Evolutionary conservation across 2,888 invertebrate genomes (phyloP), one percentile per base, ranked within the genome.

Genomic region (Tillus elongatus): DNA sequence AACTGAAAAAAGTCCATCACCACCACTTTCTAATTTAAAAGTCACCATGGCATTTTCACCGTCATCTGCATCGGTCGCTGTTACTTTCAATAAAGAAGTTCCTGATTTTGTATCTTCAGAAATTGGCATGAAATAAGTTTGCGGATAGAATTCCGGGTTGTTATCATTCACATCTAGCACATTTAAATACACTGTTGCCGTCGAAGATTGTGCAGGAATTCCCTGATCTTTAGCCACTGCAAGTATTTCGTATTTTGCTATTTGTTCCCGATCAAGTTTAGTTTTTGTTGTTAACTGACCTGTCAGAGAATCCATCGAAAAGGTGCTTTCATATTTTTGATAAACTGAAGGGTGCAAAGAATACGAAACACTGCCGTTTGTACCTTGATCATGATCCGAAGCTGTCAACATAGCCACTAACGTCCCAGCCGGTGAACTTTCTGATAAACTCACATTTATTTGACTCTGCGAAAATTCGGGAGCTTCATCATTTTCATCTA

Each of bases 401-500:
- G 92, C 91, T 14, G 85, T 82, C 35, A 92, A 64, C 64, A 85
- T 83, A 1, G 89, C 79, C 13, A 92, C 81, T 50, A 88, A 70
- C 46, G 87, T 85, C 44, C 79, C 75, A 0, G 85, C 79, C 35
- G 84, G 81, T 4, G 82, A 79, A 60, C 82, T 85, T 68, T 92
- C 92, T 33, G 80, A 77, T 19, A 91, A 59, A 26, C 78, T 80
- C 2, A 89, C 80, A 54, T 84, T 81, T 27, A 89, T 77, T 47
- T 74, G 66, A 19, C 71, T 68, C 57, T 86, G 83, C 1, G 81
- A 76, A 67, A 95, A 95, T 51, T 74, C 72, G 0, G 96, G 96
- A 11, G 82, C 79, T 66, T 93, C 90, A 58, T 95, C 95, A 63
- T 96, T 96, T 67, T 93, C 93, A 67, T 96, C 95, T 42, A 90